Evolutionary conservation across 2,797 vertebrate species (phyloP), one percentile per base, ranked within the genome.

Genomic region (Hephaestus fuliginosus): DNA sequence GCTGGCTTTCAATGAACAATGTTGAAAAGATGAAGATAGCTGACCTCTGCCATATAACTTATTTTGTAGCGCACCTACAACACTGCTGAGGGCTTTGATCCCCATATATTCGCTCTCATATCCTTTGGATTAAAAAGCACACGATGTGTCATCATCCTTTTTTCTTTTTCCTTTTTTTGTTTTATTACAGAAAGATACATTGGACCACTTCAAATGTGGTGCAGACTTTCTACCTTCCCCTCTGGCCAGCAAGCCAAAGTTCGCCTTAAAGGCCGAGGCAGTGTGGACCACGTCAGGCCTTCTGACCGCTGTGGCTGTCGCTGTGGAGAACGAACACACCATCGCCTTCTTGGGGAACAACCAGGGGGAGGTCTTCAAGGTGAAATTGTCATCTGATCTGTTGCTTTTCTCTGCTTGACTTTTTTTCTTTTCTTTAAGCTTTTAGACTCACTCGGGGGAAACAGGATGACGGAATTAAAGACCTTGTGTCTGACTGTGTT

Each of bases 281-380:
- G 81, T 72, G 51, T 91, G 96, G 91, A 95, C 55, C 93, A 95
- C 2, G 22, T 10, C 90, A 75, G 53, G 91, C 91, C 76, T 95
- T 53, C 94, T 98, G 88, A 98, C 97, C 0, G 95, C 97, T 0
- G 97, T 99, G 86, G 96, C 96, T 0, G 95, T 98, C 18, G 94
- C 96, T 0, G 94, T 97, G 28, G 98, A 98, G 90, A 96, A 98
- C 0, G 95, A 95, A 18, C 96, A 99, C 85, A 97, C 96, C 0
- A 88, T 99, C 8, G 97, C 96, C 52, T 98, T 99, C 83, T 90
- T 99, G 88, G 98, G 98, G 41, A 98, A 96, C 0, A 96, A 90
- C 0, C 90, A 96, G 18, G 97, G 98, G 70, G 96, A 96, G 74
- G 96, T 99, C 81, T 94, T 96, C 55, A 98, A 99, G 97, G 97